These are phyloP conservation scores for Phaonia tiefii DNA, from an alignment of 2,888 invertebrate genomes.

Conservation along the genomic window DNA sequence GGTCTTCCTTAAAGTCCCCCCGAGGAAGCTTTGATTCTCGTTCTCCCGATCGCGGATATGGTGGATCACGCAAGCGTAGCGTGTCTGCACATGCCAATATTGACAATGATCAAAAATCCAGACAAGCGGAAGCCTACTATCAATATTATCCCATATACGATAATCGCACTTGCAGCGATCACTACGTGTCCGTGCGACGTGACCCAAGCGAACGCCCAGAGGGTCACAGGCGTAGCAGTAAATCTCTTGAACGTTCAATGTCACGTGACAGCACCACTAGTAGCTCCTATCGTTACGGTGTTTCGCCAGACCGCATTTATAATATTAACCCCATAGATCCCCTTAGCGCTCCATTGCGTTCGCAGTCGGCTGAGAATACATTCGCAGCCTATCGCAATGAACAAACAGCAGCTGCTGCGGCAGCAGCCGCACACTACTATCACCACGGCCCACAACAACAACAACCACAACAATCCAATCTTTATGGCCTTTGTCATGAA, in stretches of 20 bases:
- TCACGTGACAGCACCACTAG: slow-evolving; percentile 79
- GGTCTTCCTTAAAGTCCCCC: slow-evolving; percentile 73
- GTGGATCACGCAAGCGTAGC: slow-evolving; percentile 76
- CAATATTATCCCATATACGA: slow-evolving; percentile 80
- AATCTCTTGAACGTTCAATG: slow-evolving; percentile 79
- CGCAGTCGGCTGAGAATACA: slow-evolving; percentile 80
- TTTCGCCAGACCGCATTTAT: slow-evolving; percentile 79
- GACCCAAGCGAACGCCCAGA: slow-evolving; percentile 67
- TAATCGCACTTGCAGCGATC: slow-evolving; percentile 79
- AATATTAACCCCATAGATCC: slow-evolving; percentile 74
- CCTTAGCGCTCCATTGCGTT: slow-evolving; percentile 74
- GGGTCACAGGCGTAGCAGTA: slow-evolving; percentile 74
- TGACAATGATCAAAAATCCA: slow-evolving; percentile 71
- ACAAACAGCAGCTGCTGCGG: slow-evolving; percentile 72
- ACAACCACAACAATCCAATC: slow-evolving; percentile 38
- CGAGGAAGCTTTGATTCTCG: slow-evolving; percentile 76
- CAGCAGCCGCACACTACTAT: slow-evolving; percentile 57
- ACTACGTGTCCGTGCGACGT: slow-evolving; percentile 76
- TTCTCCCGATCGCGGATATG: slow-evolving; percentile 72
- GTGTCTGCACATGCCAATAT: slow-evolving; percentile 80
- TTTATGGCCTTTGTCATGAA: slow-evolving; percentile 66
- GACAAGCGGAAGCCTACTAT: slow-evolving; percentile 75
- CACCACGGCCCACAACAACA: slow-evolving; percentile 44
- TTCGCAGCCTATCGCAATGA: slow-evolving; percentile 81
- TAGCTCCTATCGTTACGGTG: slow-evolving; percentile 75